Conservation (phyloP, 1,140 invertebrate genomes). For the Habropoda laboriosa region DNA sequence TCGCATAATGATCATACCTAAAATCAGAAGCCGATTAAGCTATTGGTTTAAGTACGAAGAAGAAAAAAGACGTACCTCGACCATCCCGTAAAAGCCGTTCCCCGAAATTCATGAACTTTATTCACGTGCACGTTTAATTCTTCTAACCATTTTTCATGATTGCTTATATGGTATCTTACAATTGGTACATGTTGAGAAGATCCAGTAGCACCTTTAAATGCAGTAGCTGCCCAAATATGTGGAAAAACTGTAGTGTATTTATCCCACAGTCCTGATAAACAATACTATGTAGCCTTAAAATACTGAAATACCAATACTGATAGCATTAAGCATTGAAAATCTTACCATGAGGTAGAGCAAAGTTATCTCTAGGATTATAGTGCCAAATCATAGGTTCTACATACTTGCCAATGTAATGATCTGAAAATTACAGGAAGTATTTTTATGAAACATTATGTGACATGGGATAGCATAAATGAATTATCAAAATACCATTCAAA, state of each 20-base stretch:
- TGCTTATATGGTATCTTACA: conserved; percentile 85
- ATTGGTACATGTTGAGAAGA: conserved; percentile 87
- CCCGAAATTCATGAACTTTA: conserved; percentile 83
- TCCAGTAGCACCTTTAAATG: conserved; percentile 95
- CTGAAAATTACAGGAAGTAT: conserved; percentile 74
- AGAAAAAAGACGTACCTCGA: conserved; percentile 83
- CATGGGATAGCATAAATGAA: conserved; percentile 29
- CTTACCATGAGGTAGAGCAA: conserved; percentile 79
- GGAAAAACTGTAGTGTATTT: conserved; percentile 92
- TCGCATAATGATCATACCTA: conserved; percentile 95
- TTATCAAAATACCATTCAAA: conserved; percentile 81
- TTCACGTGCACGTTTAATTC: conserved; percentile 81
- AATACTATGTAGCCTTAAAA: conserved; percentile 18
- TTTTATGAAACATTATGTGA: conserved; percentile 28
- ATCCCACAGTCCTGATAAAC: conserved; percentile 85
- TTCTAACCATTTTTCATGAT: conserved; percentile 86
- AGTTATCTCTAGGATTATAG: conserved; percentile 82
- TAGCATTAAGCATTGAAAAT: conserved; percentile 1
- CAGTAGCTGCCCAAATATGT: conserved; percentile 95
- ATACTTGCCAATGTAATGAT: conserved; percentile 87
- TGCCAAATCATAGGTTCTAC: conserved; percentile 95
- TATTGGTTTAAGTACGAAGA: not conserved
- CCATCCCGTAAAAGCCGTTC: conserved; percentile 90
- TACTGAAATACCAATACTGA: conserved; percentile 5
- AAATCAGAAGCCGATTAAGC: conserved; percentile 58